phyloP scores from a whole-genome alignment of 2,797 vertebrate genomes.

The Ispidina picta region DNA sequence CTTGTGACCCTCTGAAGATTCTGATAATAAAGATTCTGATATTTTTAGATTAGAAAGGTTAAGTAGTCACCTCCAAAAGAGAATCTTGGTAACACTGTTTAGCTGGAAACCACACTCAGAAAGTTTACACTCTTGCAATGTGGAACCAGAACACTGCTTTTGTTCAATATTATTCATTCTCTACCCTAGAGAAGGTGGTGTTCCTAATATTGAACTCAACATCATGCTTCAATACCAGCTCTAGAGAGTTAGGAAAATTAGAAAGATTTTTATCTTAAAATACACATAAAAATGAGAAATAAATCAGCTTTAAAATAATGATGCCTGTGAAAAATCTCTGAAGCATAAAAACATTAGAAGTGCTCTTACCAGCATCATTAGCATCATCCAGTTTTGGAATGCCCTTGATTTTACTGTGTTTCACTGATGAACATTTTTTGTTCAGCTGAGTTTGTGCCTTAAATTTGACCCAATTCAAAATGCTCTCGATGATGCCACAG shows the following conservation, averaged over 20 bases:
- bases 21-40: background rate
- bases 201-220: background rate
- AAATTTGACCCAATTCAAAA: constrained; percentile 93
- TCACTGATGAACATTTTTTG: constrained; percentile 92
- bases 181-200: background rate
- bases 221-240: background rate
- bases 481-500: constrained; percentile 92
- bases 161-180: background rate
- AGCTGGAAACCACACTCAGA: background rate
- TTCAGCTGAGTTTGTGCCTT: constrained; percentile 91
- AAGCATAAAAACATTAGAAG: background rate
- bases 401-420: constrained; percentile 92
- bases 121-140: background rate
- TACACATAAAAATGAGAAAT: background rate
- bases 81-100: background rate
- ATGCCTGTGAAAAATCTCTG: background rate
- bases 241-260: background rate
- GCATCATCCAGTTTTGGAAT: constrained; percentile 92
- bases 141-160: background rate
- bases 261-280: background rate
- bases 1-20: background rate
- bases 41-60: background rate
- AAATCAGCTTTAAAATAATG: background rate
- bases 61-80: background rate
- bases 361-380: constrained; percentile 88